phyloP scores from a whole-genome alignment of 2,113 vertebrate genomes.

The Lamprologus callipterus region DNA sequence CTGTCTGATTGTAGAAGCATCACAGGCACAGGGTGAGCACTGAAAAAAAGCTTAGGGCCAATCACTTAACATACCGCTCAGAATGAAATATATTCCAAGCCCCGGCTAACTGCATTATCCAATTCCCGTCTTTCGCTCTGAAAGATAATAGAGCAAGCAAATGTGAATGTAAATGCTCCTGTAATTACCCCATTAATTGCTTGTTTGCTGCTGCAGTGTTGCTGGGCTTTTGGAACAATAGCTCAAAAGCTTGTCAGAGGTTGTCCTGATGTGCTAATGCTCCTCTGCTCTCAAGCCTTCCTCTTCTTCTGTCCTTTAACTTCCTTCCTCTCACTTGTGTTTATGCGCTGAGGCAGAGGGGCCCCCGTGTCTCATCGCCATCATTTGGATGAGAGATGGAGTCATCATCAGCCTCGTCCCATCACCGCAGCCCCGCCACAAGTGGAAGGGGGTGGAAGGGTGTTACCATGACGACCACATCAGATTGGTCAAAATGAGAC shows the following conservation, averaged over 20 bases:
- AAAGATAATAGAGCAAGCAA: slow-evolving; percentile 26
- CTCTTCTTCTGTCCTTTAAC: not conserved
- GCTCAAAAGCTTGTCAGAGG: not conserved
- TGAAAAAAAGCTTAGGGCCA: not conserved
- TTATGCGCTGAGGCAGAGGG: slow-evolving; percentile 29
- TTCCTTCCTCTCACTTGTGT: not conserved
- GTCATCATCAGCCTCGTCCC: slow-evolving; percentile 39
- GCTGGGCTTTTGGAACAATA: not conserved
- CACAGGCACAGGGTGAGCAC: not conserved
- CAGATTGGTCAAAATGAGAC: slow-evolving; percentile 27
- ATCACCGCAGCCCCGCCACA: not conserved
- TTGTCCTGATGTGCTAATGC: not conserved
- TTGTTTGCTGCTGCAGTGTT: slow-evolving; percentile 32
- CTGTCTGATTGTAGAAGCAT: not conserved
- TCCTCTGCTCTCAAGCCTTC: not conserved
- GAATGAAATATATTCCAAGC: not conserved
- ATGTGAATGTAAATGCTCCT: not conserved
- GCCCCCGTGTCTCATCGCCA: slow-evolving; percentile 29
- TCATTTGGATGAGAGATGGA: slow-evolving; percentile 49
- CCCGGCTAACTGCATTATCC: not conserved
- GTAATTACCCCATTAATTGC: slow-evolving; percentile 50
- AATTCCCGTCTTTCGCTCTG: not conserved
- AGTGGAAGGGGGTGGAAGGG: not conserved
- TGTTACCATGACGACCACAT: slow-evolving; percentile 42
- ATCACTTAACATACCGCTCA: not conserved